A percentile compares a stretch with the other conserved stretches of the same genome.
Evolutionary conservation across 2,888 invertebrate genomes (phyloP).

Genomic region (Hecatera dysodea): DNA sequence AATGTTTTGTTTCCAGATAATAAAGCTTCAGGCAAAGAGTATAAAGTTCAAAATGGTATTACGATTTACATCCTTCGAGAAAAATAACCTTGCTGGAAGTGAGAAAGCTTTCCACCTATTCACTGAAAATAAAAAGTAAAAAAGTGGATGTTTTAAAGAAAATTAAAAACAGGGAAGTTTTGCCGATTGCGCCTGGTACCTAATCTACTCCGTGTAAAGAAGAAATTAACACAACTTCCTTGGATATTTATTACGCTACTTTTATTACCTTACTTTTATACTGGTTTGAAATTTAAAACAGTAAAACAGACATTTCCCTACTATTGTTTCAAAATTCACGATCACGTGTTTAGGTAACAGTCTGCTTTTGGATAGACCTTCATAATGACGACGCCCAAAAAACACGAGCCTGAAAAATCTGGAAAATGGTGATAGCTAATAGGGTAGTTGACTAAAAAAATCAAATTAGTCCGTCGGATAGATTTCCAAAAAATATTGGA

Average conservation of each 20-base stretch:
- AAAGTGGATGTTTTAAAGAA: constrained; percentile 90
- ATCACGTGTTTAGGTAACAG: neutral
- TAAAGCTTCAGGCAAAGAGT: constrained; percentile 74
- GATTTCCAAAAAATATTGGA: no score
- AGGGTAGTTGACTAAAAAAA: no score
- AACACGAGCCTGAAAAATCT: neutral
- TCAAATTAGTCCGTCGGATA: no score
- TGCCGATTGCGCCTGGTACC: constrained; percentile 87
- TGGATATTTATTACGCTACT: constrained; percentile 90
- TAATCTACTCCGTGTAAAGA: constrained; percentile 89
- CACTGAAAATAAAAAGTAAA: constrained; percentile 88
- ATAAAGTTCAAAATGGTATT: constrained; percentile 79
- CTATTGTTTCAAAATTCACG: constrained; percentile 32
- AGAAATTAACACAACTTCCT: constrained; percentile 90
- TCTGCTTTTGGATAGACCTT: neutral
- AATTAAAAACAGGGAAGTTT: constrained; percentile 90
- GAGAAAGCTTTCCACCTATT: constrained; percentile 88
- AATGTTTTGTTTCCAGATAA: constrained; percentile 75
- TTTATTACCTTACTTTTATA: constrained; percentile 83
- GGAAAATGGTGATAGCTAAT: neutral
- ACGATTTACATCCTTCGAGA: constrained; percentile 79
- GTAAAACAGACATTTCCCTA: constrained; percentile 63
- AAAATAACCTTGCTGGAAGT: constrained; percentile 86
- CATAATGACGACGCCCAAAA: neutral
- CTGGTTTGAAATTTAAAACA: constrained; percentile 81